Percentiles rank a stretch among this genome's conserved stretches.
Evolutionary conservation across 2,797 vertebrate species (phyloP).

Genomic region (Ctenosaura bakeri): DNA sequence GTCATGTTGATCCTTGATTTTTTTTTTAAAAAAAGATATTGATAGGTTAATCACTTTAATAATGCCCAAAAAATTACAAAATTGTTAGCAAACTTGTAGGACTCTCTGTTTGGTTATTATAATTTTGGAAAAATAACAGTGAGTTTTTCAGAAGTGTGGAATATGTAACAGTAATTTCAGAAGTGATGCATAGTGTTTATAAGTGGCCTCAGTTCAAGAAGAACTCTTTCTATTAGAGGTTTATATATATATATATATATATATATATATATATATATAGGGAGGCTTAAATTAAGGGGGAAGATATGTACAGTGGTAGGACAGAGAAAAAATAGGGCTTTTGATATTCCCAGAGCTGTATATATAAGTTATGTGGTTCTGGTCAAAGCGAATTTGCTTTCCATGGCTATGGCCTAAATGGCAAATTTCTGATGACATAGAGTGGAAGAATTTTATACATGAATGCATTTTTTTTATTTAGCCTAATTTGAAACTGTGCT

Average conservation of each 20-base stretch:
- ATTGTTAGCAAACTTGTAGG: too few relatives aligned
- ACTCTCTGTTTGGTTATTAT: too few relatives aligned
- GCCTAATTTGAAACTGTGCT: neutral
- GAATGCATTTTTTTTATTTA: slow-evolving; percentile 23
- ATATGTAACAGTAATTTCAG: slow-evolving; percentile 31
- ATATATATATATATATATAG: slow-evolving; percentile 26
- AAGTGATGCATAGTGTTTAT: neutral
- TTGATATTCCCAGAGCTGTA: neutral
- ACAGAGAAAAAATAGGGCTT: neutral
- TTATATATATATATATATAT: slow-evolving; percentile 37
- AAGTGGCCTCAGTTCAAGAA: slow-evolving; percentile 7
- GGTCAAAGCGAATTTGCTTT: neutral
- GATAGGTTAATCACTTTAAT: too few relatives aligned
- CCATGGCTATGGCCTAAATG: neutral
- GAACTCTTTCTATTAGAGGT: neutral
- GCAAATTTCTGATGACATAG: neutral
- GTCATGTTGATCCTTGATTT: too few relatives aligned
- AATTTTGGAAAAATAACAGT: slow-evolving; percentile 25
- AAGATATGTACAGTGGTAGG: neutral
- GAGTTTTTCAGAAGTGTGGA: too few relatives aligned
- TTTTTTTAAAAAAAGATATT: too few relatives aligned
- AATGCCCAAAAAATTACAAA: too few relatives aligned
- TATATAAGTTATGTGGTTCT: slow-evolving; percentile 1
- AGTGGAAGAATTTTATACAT: slow-evolving; percentile 9
- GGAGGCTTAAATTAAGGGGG: slow-evolving; percentile 36